Evolutionary conservation across 2,797 vertebrate genomes (phyloP), one percentile per base, ranked within the genome.

Genomic region (Siniperca undulata): DNA sequence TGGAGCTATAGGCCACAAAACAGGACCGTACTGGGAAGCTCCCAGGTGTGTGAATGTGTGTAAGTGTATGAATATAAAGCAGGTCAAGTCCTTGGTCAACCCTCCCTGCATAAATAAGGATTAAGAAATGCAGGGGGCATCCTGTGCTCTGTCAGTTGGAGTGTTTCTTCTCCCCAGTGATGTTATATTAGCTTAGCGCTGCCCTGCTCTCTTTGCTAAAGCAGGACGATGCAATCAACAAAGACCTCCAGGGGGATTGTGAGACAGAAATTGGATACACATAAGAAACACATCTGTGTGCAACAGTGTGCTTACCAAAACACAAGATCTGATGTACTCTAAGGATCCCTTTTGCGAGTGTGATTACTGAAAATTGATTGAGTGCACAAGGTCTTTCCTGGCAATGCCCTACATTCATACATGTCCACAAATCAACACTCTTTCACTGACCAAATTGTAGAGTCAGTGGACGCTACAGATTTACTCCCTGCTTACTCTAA

Each of bases 31-130:
- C 50, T n/a, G 11, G 44, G 24, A 56, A 60, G 52, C 53, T 46
- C 52, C 53, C 56, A 56, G 46, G 27, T 36, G 60, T 67, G 60
- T 46, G 48, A 27, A 27, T 60, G 67, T 65, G 60, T 53, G 14
- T 2, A 27, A 30, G 62, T 56, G 38, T 40, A 5, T 73, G 77
- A 75, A 76, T 55, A 60, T 52, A 36, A 50, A 82, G 44, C 70
- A 70, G 81, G 84, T 84, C 75, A 81, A 83, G 81, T 60, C 74
- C 52, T 65, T 24, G 2, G 34, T 74, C 55, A 61, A 50, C 48
- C 48, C 44, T 66, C 14, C 19, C 62, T 75, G 61, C 79, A 74
- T 82, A 78, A 80, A 84, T 60, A 77, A 71, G 70, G 62, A 70
- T 81, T 38, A 56, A 38, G 61, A 70, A 44, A 56, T 60, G 42